Evolutionary conservation across 2,888 invertebrate genomes (phyloP).

Genomic region (Stramonita haemastoma): DNA sequence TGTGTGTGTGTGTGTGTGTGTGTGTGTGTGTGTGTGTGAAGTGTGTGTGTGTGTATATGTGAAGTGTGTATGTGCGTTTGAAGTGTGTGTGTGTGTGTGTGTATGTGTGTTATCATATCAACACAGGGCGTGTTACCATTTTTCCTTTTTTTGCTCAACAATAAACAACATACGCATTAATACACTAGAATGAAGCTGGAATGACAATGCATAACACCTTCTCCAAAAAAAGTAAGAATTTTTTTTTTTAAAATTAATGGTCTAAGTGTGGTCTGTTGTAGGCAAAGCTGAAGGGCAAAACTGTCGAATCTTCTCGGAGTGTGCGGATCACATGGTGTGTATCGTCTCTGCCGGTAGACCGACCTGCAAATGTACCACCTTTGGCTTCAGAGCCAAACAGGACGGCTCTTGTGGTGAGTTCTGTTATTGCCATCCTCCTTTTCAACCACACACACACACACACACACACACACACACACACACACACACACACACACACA

Average conservation of each 20-base stretch:
- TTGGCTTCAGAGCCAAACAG: not conserved
- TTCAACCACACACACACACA: too few relatives aligned
- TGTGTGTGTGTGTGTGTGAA: not conserved
- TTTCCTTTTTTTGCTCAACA: not conserved
- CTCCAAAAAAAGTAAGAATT: not conserved
- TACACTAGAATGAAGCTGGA: not conserved
- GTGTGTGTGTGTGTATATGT: not conserved
- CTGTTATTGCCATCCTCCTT: not conserved
- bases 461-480: too few relatives aligned
- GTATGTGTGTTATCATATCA: not conserved
- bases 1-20: conserved; percentile 13
- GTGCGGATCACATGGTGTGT: conserved; percentile 30
- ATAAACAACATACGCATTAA: not conserved
- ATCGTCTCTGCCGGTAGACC: not conserved
- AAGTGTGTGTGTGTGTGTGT: conserved; percentile 7
- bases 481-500: too few relatives aligned
- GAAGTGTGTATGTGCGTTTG: not conserved
- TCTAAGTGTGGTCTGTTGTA: not conserved
- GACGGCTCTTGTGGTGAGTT: conserved; percentile 17
- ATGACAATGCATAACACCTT: not conserved
- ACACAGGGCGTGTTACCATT: not conserved
- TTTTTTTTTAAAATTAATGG: not conserved
- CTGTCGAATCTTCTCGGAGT: not conserved
- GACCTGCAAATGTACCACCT: conserved; percentile 8
- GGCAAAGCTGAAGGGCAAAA: not conserved